Evolutionary conservation across 2,797 vertebrate genomes (phyloP), one percentile per base, ranked within the genome.

Genomic region (Botia kubotai): DNA sequence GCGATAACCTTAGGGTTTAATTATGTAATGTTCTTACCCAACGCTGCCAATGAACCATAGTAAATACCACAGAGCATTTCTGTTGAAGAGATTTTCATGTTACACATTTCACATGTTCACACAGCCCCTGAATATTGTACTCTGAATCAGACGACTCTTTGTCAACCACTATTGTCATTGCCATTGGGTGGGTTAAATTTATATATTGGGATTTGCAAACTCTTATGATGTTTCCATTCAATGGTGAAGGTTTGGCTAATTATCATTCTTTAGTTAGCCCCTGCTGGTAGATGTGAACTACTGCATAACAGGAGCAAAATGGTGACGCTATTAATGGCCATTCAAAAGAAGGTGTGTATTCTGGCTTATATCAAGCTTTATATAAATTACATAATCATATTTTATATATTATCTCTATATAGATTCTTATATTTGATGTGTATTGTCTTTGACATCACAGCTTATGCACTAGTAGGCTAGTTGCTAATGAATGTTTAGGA

Each of bases 1-100:
- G 21, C 48, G 72, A 81, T 75, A 75, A 83, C 79, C 79, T 75
- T 43, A 78, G 75, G 67, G n/a, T 70, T 36, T 3, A 8, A 71
- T 86, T 79, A 69, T 36, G 16, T 72, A 83, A 79, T 66, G 53
- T 19, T 81, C 39, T 43, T 58, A 65, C 46, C 69, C 33, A 79
- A 33, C 50, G 26, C 55, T 58, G 66, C 63, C 62, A 83, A 39
- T 79, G 78, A 75, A 75, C 65, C 71, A 62, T 46, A 52, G 29
- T 48, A 46, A 81, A 72, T 46, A 55, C 65, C 71, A 63, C 33
- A 79, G 43, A 70, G 69, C 76, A 53, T 75, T 70, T 83, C 71
- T 69, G 50, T 52, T 46, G 46, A 53, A 48, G 53, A 63, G 57
- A 50, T 75, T 62, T 81, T 60, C 72, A 26, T 23, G 70, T 26